Conservation (phyloP, 2,113 vertebrate species). For the Colistium nudipinnis region DNA sequence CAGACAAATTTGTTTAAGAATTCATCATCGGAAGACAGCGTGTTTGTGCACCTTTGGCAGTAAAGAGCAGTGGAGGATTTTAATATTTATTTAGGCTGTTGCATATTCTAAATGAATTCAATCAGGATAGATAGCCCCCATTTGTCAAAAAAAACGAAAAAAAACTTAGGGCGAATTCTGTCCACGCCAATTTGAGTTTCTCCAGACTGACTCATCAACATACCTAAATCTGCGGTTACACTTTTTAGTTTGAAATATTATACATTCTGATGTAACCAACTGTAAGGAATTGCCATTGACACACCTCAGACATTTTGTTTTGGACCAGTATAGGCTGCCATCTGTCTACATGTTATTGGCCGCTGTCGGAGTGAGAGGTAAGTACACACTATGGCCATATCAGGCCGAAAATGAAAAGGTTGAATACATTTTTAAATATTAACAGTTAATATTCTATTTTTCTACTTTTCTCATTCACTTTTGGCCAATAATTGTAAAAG, state of each 20-base stretch:
- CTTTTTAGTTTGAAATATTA: neutral
- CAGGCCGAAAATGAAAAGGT: too few relatives aligned
- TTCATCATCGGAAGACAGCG: conserved; percentile 18
- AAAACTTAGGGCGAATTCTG: neutral
- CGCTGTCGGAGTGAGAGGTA: conserved; percentile 22
- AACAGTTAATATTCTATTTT: conserved; percentile 10
- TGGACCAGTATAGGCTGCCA: conserved; percentile 27
- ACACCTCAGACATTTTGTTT: conserved; percentile 30
- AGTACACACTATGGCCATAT: neutral
- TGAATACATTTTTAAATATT: neutral
- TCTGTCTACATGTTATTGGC: conserved; percentile 44
- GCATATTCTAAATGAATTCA: neutral
- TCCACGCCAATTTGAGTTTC: conserved; percentile 6
- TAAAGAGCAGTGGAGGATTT: neutral
- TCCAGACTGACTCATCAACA: neutral
- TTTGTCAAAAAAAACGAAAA: neutral
- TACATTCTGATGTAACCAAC: conserved; percentile 5
- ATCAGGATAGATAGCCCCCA: neutral
- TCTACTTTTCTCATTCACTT: too few relatives aligned
- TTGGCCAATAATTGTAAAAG: too few relatives aligned
- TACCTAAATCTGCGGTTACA: neutral
- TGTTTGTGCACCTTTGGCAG: conserved; percentile 15
- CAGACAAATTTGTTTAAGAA: conserved; percentile 2
- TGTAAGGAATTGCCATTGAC: conserved; percentile 16
- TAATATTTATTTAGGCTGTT: neutral